phyloP scores from a whole-genome alignment of 2,113 vertebrate species.

The Oryzias javanicus region DNA sequence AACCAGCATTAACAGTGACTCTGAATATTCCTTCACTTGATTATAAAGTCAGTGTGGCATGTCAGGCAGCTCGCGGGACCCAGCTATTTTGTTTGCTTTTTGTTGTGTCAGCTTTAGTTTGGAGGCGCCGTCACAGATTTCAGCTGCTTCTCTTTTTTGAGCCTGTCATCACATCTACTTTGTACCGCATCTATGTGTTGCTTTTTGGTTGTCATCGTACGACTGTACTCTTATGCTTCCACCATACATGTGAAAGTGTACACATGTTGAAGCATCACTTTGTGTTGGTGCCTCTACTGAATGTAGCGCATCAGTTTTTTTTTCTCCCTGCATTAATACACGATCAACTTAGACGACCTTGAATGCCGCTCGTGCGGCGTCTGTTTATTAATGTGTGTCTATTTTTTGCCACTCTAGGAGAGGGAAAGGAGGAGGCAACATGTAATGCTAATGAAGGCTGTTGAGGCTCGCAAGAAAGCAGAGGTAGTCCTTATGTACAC shows the following conservation, averaged over 20 bases:
- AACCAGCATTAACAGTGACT: conserved; percentile 37
- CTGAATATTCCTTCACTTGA: conserved; percentile 41
- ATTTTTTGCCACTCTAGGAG: conserved; percentile 85
- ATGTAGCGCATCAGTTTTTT: conserved; percentile 48
- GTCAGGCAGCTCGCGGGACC: conserved; percentile 55
- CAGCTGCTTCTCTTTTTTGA: conserved; percentile 76
- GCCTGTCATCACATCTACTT: conserved; percentile 77
- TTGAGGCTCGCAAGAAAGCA: conserved; percentile 97
- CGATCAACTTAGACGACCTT: conserved; percentile 53
- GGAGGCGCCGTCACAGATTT: conserved; percentile 68
- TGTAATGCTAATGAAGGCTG: conserved; percentile 98
- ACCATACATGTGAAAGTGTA: conserved; percentile 71
- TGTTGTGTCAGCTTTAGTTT: conserved; percentile 72
- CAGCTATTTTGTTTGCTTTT: conserved; percentile 62
- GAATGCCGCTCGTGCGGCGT: conserved; percentile 26
- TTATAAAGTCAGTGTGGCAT: conserved; percentile 37
- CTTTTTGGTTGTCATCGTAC: conserved; percentile 76
- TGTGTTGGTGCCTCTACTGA: conserved; percentile 74
- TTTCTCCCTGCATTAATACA: conserved; percentile 41
- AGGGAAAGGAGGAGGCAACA: conserved; percentile 96
- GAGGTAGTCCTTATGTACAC: conserved; percentile 82
- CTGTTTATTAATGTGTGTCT: conserved; percentile 60
- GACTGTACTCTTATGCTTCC: conserved; percentile 68
- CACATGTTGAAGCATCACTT: conserved; percentile 70
- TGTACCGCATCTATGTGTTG: conserved; percentile 74